phyloP scores from a whole-genome alignment of 1,140 invertebrate species.

The Chironomus tepperi region DNA sequence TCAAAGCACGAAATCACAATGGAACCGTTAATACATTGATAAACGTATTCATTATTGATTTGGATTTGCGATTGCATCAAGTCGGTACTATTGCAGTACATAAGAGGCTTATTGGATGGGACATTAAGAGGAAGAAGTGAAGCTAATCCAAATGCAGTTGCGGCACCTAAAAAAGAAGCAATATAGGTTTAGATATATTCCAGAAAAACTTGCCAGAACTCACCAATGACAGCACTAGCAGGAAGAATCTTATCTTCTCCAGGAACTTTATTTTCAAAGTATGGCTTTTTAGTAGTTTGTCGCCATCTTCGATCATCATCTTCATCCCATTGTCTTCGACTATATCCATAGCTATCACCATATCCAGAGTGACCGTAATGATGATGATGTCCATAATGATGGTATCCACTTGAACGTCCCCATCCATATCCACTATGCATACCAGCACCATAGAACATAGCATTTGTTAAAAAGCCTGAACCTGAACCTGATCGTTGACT shows the following conservation, averaged over 20 bases:
- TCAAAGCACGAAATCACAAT: background rate
- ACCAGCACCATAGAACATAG: background rate
- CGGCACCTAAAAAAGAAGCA: background rate
- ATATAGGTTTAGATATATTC: too few species aligned
- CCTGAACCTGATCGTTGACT: background rate
- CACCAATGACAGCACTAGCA: background rate
- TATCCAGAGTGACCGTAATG: background rate
- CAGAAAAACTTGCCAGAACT: too few species aligned
- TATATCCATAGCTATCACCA: too few species aligned
- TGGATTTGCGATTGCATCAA: background rate
- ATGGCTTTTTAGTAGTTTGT: background rate
- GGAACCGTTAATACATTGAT: background rate
- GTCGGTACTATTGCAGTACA: background rate
- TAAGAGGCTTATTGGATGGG: background rate
- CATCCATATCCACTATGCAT: background rate
- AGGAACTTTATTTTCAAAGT: slow-evolving; percentile 17
- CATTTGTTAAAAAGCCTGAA: background rate
- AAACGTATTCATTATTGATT: background rate
- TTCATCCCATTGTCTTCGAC: background rate
- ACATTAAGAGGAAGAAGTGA: background rate
- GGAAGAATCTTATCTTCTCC: background rate
- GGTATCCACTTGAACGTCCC: background rate
- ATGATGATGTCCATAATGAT: too few species aligned
- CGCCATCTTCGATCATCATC: background rate
- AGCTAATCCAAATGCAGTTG: background rate